Evolutionary conservation across 2,797 vertebrate species (phyloP).

Genomic region (Percopsis omiscomaycus): DNA sequence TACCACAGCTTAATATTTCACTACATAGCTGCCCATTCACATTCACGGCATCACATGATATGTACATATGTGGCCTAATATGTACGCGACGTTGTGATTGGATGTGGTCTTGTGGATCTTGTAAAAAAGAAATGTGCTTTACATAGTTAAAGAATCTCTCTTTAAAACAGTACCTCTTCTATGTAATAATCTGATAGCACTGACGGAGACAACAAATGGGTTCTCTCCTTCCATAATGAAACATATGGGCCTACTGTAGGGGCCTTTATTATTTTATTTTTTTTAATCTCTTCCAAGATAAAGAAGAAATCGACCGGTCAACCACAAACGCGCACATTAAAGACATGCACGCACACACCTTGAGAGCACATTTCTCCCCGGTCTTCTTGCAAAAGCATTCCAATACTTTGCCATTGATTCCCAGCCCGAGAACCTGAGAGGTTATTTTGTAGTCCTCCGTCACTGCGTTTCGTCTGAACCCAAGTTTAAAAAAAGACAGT

Average conservation of each 20-base stretch:
- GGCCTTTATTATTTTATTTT: too few relatives aligned
- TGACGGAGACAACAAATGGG: too few relatives aligned
- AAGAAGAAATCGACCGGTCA: too few relatives aligned
- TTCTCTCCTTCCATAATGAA: too few relatives aligned
- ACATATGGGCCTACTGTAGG: too few relatives aligned
- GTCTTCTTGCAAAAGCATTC: constrained; percentile 87
- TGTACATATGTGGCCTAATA: too few relatives aligned
- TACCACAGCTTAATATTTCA: not conserved
- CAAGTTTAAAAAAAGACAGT: constrained; percentile 65
- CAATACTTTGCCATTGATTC: constrained; percentile 91
- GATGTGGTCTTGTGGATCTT: not conserved
- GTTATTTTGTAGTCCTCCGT: constrained; percentile 92
- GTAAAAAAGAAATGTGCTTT: not conserved
- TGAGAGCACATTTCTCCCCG: constrained; percentile 89
- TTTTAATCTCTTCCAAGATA: too few relatives aligned
- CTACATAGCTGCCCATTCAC: not conserved
- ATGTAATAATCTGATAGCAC: too few relatives aligned
- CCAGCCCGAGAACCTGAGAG: constrained; percentile 87
- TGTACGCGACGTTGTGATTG: too few relatives aligned
- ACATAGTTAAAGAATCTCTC: not conserved
- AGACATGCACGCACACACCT: constrained; percentile 75
- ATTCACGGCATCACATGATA: not conserved
- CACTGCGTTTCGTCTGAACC: constrained; percentile 86
- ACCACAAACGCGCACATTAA: constrained; percentile 4
- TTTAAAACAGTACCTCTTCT: too few relatives aligned